Base-by-base conservation (phyloP, 2,113 vertebrate species). In the Paratilapia polleni region DNA sequence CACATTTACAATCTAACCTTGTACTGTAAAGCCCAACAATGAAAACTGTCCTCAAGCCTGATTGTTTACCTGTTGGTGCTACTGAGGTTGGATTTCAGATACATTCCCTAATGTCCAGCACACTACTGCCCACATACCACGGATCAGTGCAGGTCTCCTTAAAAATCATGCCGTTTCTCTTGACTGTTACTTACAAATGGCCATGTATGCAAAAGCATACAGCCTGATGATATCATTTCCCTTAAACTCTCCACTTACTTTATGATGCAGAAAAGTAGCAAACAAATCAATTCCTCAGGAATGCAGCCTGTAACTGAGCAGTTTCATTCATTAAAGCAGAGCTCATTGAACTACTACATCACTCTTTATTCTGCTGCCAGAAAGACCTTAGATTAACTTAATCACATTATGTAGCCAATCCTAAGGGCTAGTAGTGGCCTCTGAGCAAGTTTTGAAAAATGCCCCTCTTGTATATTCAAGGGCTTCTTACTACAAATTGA, bases 221-320 rank as follows among this genome's bases (percentile, higher is more conserved):
- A 84, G 78, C 80, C 43, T 80, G 68, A 36, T 57, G 38, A 60
- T 36, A 54, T n/a, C 24, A 60, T 73, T 41, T 17, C 79, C 61
- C 80, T 83, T 3, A 73, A 60, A 59, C 77, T 36, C 58, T 31
- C 24, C 54, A 34, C 34, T 62, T 56, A 75, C 68, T 82, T 89
- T 63, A 4, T 68, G 82, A 61, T 6, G 41, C 89, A 81, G 56
- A 82, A 74, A 49, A 28, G 87, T 84, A 92, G 87, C 88, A 87
- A 88, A 79, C 79, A 22, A 80, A 88, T 80, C 17, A 58, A 90
- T 20, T 91, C 90, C 91, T 95, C 92, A 92, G 94, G 93, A 93
- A 87, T 19, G 52, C 89, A 87, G 68, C 58, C 17, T 36, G 6
- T 62, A 41, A 85, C 38, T 28, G 54, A 84, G 85, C 86, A n/a